phyloP scores from a whole-genome alignment of 1,140 invertebrate genomes.

The Drosophila melanica region DNA sequence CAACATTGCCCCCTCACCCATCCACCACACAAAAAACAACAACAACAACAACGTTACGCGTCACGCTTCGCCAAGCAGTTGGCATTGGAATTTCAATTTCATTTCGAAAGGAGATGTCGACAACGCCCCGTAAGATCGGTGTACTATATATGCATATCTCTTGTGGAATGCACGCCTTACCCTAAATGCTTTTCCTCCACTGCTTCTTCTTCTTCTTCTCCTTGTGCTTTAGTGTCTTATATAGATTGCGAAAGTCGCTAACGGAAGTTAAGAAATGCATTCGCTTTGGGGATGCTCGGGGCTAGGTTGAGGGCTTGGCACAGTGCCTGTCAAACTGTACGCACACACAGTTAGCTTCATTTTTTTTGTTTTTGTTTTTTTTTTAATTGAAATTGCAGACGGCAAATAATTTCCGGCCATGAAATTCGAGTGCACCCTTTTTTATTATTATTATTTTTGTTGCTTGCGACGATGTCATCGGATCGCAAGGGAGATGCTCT shows the following conservation, averaged over 20 bases:
- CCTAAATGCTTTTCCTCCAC: neutral
- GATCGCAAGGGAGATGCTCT: conserved; percentile 46
- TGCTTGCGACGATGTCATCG: conserved; percentile 1
- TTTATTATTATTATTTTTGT: neutral
- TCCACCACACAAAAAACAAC: no score
- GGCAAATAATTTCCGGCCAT: conserved; percentile 75
- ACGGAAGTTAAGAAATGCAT: conserved; percentile 41
- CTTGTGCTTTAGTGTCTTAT: neutral
- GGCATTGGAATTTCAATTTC: conserved; percentile 66
- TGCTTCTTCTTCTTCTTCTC: neutral
- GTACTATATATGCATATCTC: conserved; percentile 40
- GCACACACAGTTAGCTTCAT: conserved; percentile 8
- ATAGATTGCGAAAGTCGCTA: conserved; percentile 11
- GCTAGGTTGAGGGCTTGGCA: conserved; percentile 31
- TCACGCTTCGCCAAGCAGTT: conserved; percentile 67
- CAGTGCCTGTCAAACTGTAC: conserved; percentile 38
- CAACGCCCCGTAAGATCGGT: conserved; percentile 48
- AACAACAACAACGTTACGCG: conserved; percentile 14
- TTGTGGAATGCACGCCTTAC: conserved; percentile 12
- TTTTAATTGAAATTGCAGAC: conserved; percentile 77
- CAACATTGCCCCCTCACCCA: neutral
- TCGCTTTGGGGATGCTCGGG: conserved; percentile 13
- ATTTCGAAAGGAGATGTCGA: conserved; percentile 34
- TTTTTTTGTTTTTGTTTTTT: conserved; percentile 4
- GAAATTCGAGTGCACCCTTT: conserved; percentile 77